These are phyloP conservation scores for Eudasyphora cyanicolor DNA, from an alignment of 2,888 invertebrate genomes.

Conservation along the genomic window DNA sequence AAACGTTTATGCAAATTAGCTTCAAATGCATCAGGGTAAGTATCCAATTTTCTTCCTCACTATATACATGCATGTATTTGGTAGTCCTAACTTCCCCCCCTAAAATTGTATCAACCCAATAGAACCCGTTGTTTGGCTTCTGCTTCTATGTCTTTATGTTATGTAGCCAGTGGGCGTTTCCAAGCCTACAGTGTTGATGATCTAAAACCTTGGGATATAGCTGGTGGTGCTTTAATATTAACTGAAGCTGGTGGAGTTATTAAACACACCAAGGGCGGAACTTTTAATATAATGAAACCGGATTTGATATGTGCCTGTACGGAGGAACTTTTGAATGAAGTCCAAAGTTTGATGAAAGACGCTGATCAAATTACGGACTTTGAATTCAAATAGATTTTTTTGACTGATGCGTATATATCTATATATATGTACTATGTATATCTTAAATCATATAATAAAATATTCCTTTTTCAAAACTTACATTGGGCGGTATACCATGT, in stretches of 20 bases:
- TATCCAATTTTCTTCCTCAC: too few relatives aligned
- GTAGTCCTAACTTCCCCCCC: too few relatives aligned
- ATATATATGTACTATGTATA: neutral
- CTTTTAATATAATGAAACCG: constrained; percentile 82
- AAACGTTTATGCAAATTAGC: constrained; percentile 78
- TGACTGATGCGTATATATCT: too few relatives aligned
- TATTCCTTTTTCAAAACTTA: constrained; percentile 70
- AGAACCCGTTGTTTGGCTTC: constrained; percentile 82
- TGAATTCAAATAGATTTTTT: constrained; percentile 72
- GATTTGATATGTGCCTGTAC: constrained; percentile 81
- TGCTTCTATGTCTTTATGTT: constrained; percentile 86
- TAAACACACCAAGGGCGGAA: constrained; percentile 83
- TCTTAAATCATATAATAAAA: neutral
- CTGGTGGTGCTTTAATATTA: constrained; percentile 87
- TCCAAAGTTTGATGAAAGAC: constrained; percentile 80
- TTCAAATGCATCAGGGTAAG: constrained; percentile 77
- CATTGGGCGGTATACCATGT: constrained; percentile 83
- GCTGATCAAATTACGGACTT: constrained; percentile 80
- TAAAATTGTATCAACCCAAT: too few relatives aligned
- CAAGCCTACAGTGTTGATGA: constrained; percentile 87
- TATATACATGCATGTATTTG: too few relatives aligned
- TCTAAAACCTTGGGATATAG: constrained; percentile 89
- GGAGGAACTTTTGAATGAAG: constrained; percentile 80
- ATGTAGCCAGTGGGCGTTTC: constrained; percentile 85
- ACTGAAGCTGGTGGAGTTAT: constrained; percentile 88